These are phyloP conservation scores for Nycticebus coucang DNA, from an alignment of 2,113 vertebrate species.

Conservation along the genomic window DNA sequence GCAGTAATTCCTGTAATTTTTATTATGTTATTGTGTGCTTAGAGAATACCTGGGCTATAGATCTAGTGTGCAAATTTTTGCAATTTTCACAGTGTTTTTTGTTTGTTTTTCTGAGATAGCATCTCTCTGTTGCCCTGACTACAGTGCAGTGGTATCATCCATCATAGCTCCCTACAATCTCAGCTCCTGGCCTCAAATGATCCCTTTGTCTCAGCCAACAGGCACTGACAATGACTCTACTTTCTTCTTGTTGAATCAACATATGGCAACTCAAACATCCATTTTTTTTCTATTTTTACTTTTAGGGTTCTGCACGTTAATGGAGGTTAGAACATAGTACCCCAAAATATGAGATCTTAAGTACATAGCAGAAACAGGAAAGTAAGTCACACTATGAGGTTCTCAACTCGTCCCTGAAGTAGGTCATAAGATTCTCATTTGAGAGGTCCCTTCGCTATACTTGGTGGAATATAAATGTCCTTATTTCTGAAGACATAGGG, in stretches of 20 bases:
- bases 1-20: not conserved
- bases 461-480: not conserved
- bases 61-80: not conserved
- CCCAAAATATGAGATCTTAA: not conserved
- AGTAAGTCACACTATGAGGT: not conserved
- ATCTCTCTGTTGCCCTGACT: too few species aligned
- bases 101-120: too few species aligned
- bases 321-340: not conserved
- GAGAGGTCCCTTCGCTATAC: not conserved
- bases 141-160: too few species aligned
- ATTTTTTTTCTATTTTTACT: not conserved
- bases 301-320: not conserved
- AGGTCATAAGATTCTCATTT: not conserved
- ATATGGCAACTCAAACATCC: not conserved
- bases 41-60: not conserved
- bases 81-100: not conserved
- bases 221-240: not conserved
- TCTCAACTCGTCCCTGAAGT: not conserved
- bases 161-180: too few species aligned
- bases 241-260: not conserved
- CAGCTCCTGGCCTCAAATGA: too few species aligned
- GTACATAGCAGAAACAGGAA: not conserved
- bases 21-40: not conserved
- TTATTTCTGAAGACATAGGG: not conserved
- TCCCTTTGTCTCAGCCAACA: too few species aligned